Conservation (phyloP, 1,140 invertebrate species). For the Pogonus chalceus region DNA sequence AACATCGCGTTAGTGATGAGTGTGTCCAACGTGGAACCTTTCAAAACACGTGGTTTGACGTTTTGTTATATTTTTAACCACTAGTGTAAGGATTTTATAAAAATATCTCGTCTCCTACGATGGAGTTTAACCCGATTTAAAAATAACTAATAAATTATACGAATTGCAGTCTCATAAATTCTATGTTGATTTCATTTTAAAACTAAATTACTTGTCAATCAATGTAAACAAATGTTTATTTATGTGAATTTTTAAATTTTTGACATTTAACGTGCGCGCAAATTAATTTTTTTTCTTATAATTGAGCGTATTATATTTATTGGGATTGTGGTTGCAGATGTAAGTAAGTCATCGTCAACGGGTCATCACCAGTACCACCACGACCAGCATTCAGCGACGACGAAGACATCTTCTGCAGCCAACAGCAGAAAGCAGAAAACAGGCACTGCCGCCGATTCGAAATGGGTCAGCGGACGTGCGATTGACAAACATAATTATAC, state of each 20-base stretch:
- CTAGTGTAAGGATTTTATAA: neutral
- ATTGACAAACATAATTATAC: constrained; percentile 35
- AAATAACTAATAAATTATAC: neutral
- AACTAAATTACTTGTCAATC: neutral
- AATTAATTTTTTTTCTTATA: neutral
- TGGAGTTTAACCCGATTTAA: neutral
- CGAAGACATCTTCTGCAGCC: neutral
- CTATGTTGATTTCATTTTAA: neutral
- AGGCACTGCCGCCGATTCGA: neutral
- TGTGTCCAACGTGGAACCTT: neutral
- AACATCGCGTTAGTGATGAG: too few relatives aligned
- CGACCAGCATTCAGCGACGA: too few relatives aligned
- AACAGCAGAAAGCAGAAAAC: neutral
- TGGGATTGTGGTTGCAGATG: neutral
- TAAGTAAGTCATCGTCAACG: neutral
- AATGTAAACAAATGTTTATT: neutral
- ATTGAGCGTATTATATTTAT: too few relatives aligned
- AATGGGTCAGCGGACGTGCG: neutral
- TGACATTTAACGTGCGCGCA: neutral
- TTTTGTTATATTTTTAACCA: neutral
- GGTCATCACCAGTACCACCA: too few relatives aligned
- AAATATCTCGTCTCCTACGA: neutral
- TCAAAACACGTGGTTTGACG: neutral
- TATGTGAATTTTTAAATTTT: neutral
- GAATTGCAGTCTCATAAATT: neutral